Base-by-base conservation (phyloP, 2,113 vertebrate genomes). In the Sisor rabdophorus region DNA sequence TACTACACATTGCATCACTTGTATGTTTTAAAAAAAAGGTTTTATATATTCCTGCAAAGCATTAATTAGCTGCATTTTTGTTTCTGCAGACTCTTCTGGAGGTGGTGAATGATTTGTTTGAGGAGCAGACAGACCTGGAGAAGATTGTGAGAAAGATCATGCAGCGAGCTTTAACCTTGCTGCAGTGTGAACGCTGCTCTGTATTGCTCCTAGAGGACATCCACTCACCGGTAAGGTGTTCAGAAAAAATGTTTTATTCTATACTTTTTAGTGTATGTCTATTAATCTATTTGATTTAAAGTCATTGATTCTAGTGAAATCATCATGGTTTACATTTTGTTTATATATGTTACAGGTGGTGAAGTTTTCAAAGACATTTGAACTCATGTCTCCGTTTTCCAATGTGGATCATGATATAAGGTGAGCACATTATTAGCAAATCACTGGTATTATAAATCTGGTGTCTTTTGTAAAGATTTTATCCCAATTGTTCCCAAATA, bases 81-180 rank as follows among this genome's bases (percentile, higher is more conserved):
- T 74, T 78, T 55, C 20, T 68, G 20, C 78, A 92, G 91, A 88
- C 92, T 75, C 86, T 92, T 76, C 79, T 93, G 72, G 91, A 92
- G 84, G 92, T 92, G 85, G 91, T 92, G 77, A 92, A 93, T 13
- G 91, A 92, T 81, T 84, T 93, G 82, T 93, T 93, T 82, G 91
- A 93, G 77, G 92, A 93, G 81, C 91, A 93, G 82, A 93, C 91
- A 0, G 89, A 93, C 82, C 82, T 93, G 86, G 92, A 93, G 87
- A 93, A 93, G 86, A 91, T 93, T 8, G 92, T 93, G 19, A 87
- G 90, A 85, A 93, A 92, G 90, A 93, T 93, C 81, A 93, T 93
- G 92, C 92, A 93, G 82, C 82, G 92, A 77, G 92, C 92, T 0
- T 77, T 92, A 69, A 92, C 90, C 2, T 86, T 93, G 15, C 82